Base-by-base conservation (phyloP, 2,888 invertebrate species). In the Pristionchus arcanus region DNA sequence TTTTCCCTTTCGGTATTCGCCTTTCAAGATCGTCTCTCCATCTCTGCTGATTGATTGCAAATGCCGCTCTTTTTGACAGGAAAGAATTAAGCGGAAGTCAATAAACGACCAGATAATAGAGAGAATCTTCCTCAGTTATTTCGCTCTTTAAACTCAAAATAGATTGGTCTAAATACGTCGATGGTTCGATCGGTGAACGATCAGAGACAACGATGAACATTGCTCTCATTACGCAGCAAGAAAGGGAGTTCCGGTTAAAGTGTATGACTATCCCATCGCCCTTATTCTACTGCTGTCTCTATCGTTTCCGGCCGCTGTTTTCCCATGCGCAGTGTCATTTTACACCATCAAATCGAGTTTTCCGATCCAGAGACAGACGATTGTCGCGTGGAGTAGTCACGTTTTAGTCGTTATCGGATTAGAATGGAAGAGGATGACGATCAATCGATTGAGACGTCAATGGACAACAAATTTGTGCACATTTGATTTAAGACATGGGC, bases 31-130 rank as follows among this genome's bases (percentile, higher is more conserved):
- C 81, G 49, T 28, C 81, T 28, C 81, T n/a, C 31, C n/a, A 42
- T 81, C 81, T 81, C 81, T 81, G 53, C 13, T 81, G 81, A 81
- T 81, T 42, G 81, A 81, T 81, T 42, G 81, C 81, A 53, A 53
- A 81, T 13, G 4, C 21, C 81, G n/a, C 81, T 11, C 81, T 81
- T 81, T 77, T 81, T 81, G 81, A 81, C 81, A 81, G 81, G n/a
- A 16, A 21, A 49, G 28, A 53, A 81, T 53, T 49, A 25, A 49
- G 11, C 81, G 81, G 49, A 81, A 81, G 71, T 53, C 81, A 81
- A 7, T 53, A 13, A 53, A 53, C 49, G 81, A 81, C 81, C 49
- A 81, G 49, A 49, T 16, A 81, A 13, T 42, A 42, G n/a, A 25
- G 21, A 7, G 77, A n/a, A 53, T 53, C 15, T 28, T 28, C 49